Conservation (phyloP, 2,888 invertebrate species). For the Parnassius smintheus region DNA sequence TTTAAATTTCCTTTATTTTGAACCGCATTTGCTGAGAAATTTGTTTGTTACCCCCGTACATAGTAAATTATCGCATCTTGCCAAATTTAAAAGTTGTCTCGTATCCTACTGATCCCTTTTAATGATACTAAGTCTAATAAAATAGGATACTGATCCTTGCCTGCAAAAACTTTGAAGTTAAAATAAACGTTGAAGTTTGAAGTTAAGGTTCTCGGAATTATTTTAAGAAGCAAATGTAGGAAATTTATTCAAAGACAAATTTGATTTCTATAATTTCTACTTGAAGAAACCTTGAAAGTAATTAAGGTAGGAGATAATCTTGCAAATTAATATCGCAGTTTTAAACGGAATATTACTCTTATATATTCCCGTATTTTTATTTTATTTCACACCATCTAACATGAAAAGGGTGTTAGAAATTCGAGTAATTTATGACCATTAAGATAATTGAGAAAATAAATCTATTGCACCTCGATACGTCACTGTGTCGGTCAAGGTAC, state of each 20-base stretch:
- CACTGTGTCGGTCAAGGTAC: no score
- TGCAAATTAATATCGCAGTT: constrained; percentile 4
- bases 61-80: neutral
- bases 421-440: no score
- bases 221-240: constrained; percentile 11
- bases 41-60: neutral
- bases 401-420: no score
- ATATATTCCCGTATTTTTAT: neutral
- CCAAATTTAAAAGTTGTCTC: constrained; percentile 4
- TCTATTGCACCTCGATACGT: no score
- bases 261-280: constrained; percentile 1
- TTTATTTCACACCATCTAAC: neutral
- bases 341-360: neutral
- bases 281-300: constrained; percentile 1
- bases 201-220: neutral
- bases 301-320: constrained; percentile 3
- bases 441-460: no score
- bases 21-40: no score
- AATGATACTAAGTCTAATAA: constrained; percentile 17
- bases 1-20: no score
- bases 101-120: constrained; percentile 11
- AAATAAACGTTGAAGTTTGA: constrained; percentile 10
- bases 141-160: constrained; percentile 9
- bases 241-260: constrained; percentile 12
- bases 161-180: constrained; percentile 10